Conservation (phyloP, 2,113 vertebrate genomes). For the Eublepharis macularius region DNA sequence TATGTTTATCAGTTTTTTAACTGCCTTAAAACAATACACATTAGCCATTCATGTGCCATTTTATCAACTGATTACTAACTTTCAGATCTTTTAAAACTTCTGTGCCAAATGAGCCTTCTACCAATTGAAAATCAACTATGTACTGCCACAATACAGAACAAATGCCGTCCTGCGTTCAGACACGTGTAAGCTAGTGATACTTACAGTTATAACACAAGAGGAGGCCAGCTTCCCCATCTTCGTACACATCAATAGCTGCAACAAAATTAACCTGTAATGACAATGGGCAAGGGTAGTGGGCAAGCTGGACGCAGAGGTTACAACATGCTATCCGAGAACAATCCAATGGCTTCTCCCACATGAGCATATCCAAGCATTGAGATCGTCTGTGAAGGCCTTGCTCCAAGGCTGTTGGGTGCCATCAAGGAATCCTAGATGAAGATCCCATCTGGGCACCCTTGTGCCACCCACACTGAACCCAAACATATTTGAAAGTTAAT, state of each 20-base stretch:
- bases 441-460: neutral
- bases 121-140: no score
- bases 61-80: neutral
- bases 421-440: no score
- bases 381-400: no score
- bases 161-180: neutral
- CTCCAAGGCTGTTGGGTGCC: no score
- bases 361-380: neutral
- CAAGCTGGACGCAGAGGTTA: neutral
- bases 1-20: no score
- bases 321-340: neutral
- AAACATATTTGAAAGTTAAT: no score
- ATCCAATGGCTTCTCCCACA: neutral
- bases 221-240: slow-evolving; percentile 98
- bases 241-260: slow-evolving; percentile 96
- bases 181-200: slow-evolving; percentile 57
- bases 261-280: slow-evolving; percentile 95
- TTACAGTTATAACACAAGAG: slow-evolving; percentile 97
- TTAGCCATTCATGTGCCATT: no score
- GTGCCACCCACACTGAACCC: no score
- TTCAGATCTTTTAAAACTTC: neutral
- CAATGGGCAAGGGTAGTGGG: slow-evolving; percentile 52
- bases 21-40: no score
- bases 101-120: neutral
- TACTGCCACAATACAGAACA: no score